Evolutionary conservation across 2,888 invertebrate species (phyloP), one percentile per base, ranked within the genome.

Genomic region (Andrena flavipes): DNA sequence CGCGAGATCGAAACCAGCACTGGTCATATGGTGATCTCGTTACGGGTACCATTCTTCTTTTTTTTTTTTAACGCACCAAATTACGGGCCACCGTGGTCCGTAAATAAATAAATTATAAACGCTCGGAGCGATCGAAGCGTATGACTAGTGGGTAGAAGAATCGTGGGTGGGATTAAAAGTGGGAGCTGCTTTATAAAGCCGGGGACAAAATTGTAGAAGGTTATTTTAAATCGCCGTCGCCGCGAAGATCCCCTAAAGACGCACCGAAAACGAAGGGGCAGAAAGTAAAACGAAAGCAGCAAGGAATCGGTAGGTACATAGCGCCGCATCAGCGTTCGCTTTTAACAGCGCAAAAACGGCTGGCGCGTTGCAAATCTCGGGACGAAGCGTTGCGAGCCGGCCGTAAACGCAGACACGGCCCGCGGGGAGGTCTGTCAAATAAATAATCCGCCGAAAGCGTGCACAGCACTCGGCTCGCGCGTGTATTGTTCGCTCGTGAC

Each of bases 391-490:
- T 72, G 64, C 67, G 20, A 62, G 63, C n/a, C 33, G 80, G 67
- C 80, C 76, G 59, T 84, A 86, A 83, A 87, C 67, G 85, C 78
- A 74, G 79, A 80, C 81, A 86, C 83, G 85, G 78, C 86, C 87
- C 82, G 79, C 76, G 80, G 87, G 85, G 80, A 78, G 76, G 84
- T 85, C 80, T 86, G 87, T 88, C 89, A 87, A 87, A 89, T 90
- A 89, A 90, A 90, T 90, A 90, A 90, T 87, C 79, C 76, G 56
- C 85, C 82, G 85, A 89, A 88, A 88, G 82, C 84, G 65, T 65
- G 63, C 64, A n/a, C 71, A 51, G 62, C 42, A 56, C 29, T 35
- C 29, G 56, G 7, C 42, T 59, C 67, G 71, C 51, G 70, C 23
- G 67, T 76, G 81, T 70, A 80, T 76, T 76, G 78, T 81, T 75